Conservation (phyloP, 2,888 invertebrate species). For the Drosophila neonasuta region DNA sequence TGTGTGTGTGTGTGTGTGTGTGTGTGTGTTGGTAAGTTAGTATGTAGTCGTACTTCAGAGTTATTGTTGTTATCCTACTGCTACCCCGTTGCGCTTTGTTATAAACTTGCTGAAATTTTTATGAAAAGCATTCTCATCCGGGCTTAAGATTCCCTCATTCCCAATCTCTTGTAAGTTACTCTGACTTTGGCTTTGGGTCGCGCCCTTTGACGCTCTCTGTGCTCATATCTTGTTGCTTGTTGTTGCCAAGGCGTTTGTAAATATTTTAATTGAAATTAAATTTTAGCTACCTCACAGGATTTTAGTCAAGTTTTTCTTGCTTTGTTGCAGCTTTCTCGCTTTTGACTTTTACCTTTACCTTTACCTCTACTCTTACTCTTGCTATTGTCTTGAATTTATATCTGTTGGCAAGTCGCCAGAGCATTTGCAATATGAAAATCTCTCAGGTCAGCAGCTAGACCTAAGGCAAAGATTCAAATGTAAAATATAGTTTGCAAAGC, state of each 20-base stretch:
- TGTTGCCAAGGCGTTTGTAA: conserved; percentile 53
- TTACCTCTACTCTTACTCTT: no score
- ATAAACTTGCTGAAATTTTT: conserved; percentile 61
- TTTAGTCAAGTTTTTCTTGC: conserved; percentile 21
- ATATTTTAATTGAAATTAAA: conserved; percentile 76
- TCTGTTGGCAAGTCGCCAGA: conserved; percentile 46
- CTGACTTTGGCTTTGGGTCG: conserved; percentile 12
- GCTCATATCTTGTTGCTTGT: conserved; percentile 57
- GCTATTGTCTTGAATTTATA: conserved; percentile 13
- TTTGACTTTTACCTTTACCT: conserved; percentile 32
- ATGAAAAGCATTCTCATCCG: conserved; percentile 54
- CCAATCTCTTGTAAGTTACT: conserved; percentile 13
- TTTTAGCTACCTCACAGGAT: conserved; percentile 49
- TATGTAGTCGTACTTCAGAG: conserved; percentile 32
- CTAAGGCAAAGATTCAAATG: conserved; percentile 1
- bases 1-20: no score
- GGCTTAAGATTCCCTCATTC: conserved; percentile 20
- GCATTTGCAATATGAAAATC: conserved; percentile 19
- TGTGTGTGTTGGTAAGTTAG: neutral
- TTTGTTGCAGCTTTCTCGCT: conserved; percentile 13
- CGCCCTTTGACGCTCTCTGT: conserved; percentile 59
- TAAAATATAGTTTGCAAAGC: conserved; percentile 2
- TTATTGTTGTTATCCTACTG: conserved; percentile 61
- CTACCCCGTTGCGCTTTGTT: conserved; percentile 63
- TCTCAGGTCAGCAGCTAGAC: conserved; percentile 20